These are phyloP conservation scores for Lasioglossum baleicum DNA, from an alignment of 1,140 invertebrate species.

Conservation along the genomic window DNA sequence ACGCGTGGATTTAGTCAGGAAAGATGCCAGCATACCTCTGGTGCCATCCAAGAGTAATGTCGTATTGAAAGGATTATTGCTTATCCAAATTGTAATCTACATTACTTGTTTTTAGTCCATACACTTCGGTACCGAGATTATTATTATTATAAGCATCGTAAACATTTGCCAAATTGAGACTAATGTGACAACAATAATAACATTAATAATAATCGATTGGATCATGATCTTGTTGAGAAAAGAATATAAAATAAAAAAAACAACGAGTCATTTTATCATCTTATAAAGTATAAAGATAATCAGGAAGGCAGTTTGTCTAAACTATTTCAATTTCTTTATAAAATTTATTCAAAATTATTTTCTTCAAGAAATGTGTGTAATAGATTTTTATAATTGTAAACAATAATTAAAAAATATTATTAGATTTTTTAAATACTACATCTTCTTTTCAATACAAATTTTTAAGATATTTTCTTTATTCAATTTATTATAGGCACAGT, in stretches of 20 bases:
- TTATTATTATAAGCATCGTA: constrained; percentile 69
- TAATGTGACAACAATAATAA: constrained; percentile 68
- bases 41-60: constrained; percentile 80
- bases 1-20: constrained; percentile 88
- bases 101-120: constrained; percentile 74
- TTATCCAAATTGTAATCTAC: constrained; percentile 69
- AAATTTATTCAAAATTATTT: too few relatives aligned
- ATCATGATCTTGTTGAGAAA: constrained; percentile 52
- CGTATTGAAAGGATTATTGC: constrained; percentile 48
- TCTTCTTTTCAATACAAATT: too few relatives aligned
- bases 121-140: constrained; percentile 71
- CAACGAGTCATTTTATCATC: constrained; percentile 64
- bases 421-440: too few relatives aligned
- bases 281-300: constrained; percentile 44
- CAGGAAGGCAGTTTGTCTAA: constrained; percentile 42
- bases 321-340: constrained; percentile 41
- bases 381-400: too few relatives aligned
- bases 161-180: constrained; percentile 73
- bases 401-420: too few relatives aligned
- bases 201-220: constrained; percentile 65
- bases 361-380: too few relatives aligned
- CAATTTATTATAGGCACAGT: constrained; percentile 25
- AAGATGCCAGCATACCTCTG: constrained; percentile 79
- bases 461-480: constrained; percentile 22
- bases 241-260: constrained; percentile 52